Base-by-base conservation (phyloP, 2,888 invertebrate species). In the Dorcus parallelipipedus region DNA sequence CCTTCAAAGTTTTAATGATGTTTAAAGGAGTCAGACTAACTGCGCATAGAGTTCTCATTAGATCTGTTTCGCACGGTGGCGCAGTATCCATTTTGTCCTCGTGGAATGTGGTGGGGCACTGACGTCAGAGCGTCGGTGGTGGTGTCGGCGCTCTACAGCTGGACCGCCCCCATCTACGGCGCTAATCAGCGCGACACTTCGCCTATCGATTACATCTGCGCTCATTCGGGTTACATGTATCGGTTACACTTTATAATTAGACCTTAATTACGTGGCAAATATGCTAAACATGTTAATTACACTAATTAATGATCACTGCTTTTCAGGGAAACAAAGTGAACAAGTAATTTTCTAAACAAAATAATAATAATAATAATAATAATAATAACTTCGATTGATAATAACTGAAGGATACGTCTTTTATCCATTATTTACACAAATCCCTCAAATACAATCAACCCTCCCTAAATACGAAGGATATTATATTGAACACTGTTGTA, bases 131-230 rank as follows among this genome's bases (percentile, higher is more conserved):
- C 63, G 62, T 60, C 62, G 56, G 56, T 58, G 65, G 63, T 61
- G 67, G 65, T 67, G 65, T 69, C 68, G 71, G 70, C 71, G 73
- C 72, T 75, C 70, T 63, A 65, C 56, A 63, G 55, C 65, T 64
- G 69, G 68, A 69, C 73, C 71, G 73, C 69, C 70, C 71, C 72
- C 69, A 69, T 66, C 67, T 67, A 70, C 67, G 70, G 71, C 72
- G 73, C 74, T 73, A 75, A 75, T 74, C 74, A 73, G 73, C 73
- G 70, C 74, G 74, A 75, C 73, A 74, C 73, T 73, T 74, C 71
- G 67, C 69, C 71, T 73, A 74, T 75, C 73, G 75, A 75, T 75
- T 71, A 71, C 71, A 72, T 72, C 71, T 71, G 64, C 66, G 60
- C 66, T 62, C 66, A 62, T 62, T 63, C 60, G 54, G 56, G 50